Conservation (phyloP, 2,888 invertebrate species). For the Micoletzkya japonica region DNA sequence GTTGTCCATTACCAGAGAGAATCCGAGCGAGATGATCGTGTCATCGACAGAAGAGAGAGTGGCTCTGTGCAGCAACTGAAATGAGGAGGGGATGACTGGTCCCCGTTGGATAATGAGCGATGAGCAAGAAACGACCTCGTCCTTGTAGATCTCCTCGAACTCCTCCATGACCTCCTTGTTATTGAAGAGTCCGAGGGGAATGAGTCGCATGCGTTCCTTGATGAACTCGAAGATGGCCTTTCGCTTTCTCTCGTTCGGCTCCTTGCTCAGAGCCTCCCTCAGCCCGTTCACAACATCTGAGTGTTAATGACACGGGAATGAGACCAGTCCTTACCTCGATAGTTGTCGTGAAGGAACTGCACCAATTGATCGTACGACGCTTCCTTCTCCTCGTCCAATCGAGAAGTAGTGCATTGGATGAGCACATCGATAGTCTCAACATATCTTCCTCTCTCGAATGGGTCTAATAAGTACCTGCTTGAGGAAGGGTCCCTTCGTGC, state of each 20-base stretch:
- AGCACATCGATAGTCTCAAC: constrained; percentile 2
- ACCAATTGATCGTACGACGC: constrained; percentile 3
- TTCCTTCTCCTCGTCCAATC: background rate
- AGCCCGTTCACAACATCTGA: background rate
- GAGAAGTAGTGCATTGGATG: background rate
- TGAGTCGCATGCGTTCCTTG: background rate
- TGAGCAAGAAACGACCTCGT: constrained; percentile 3
- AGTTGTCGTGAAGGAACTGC: constrained; percentile 2
- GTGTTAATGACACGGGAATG: background rate
- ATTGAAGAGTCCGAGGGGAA: background rate
- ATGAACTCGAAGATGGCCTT: constrained; percentile 12
- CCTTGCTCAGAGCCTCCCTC: constrained; percentile 6
- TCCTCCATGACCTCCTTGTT: background rate
- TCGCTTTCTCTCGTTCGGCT: background rate
- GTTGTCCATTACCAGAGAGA: constrained; percentile 20
- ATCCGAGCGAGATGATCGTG: background rate
- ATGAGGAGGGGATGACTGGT: background rate
- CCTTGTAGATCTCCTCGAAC: constrained; percentile 14
- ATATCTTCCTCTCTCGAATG: background rate
- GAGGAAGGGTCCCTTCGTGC: background rate
- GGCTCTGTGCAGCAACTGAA: background rate
- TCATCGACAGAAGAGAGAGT: constrained; percentile 8
- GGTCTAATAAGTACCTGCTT: background rate
- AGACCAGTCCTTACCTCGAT: background rate
- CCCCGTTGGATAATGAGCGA: background rate